phyloP scores from a whole-genome alignment of 2,888 invertebrate species.

The Phragmatobia fuliginosa region DNA sequence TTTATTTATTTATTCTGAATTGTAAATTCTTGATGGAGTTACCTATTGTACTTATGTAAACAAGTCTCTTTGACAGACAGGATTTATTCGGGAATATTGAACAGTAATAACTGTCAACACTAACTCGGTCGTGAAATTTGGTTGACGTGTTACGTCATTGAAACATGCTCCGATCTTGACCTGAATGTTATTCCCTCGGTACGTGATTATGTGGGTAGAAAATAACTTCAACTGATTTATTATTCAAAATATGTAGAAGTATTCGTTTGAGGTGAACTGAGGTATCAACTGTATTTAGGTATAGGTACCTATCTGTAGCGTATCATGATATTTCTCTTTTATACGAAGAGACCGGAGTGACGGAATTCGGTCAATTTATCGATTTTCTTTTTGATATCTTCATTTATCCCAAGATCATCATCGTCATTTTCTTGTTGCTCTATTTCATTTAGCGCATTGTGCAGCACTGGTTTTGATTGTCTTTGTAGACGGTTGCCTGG shows the following conservation, averaged over 20 bases:
- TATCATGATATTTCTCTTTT: neutral
- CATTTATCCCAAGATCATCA: too few relatives aligned
- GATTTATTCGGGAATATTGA: slow-evolving; percentile 26
- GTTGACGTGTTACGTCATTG: slow-evolving; percentile 28
- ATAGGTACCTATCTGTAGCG: neutral
- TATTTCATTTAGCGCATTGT: neutral
- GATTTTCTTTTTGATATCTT: too few relatives aligned
- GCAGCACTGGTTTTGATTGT: neutral
- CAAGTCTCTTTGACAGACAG: slow-evolving; percentile 22
- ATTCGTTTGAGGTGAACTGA: neutral
- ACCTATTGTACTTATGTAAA: slow-evolving; percentile 21
- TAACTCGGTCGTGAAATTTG: slow-evolving; percentile 24
- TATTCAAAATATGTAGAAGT: slow-evolving; percentile 38
- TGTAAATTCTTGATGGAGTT: neutral
- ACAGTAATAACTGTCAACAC: slow-evolving; percentile 36
- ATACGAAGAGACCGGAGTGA: neutral
- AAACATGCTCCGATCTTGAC: slow-evolving; percentile 45
- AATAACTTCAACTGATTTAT: slow-evolving; percentile 47
- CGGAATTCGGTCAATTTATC: too few relatives aligned
- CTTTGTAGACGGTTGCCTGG: too few relatives aligned
- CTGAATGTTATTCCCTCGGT: slow-evolving; percentile 41
- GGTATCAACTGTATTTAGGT: neutral
- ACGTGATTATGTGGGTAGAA: slow-evolving; percentile 27
- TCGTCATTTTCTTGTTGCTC: neutral
- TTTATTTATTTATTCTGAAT: neutral